These are phyloP conservation scores for Brachycybe producta DNA, from an alignment of 2,888 invertebrate genomes.

Conservation along the genomic window DNA sequence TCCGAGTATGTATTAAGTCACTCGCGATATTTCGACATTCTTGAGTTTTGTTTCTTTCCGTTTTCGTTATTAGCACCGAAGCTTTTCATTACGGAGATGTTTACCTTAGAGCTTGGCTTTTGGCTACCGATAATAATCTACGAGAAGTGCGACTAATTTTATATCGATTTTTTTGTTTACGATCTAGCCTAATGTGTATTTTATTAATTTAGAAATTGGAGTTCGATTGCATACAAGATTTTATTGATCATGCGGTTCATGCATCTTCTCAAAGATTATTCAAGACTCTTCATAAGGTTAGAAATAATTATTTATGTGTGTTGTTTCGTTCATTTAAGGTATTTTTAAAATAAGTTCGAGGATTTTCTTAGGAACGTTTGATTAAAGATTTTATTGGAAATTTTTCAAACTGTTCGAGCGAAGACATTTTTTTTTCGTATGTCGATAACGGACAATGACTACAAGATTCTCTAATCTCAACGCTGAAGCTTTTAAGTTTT, in stretches of 20 bases:
- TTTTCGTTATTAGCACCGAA: not conserved
- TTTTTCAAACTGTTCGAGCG: too few relatives aligned
- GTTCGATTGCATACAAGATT: conserved; percentile 7
- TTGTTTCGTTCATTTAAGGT: not conserved
- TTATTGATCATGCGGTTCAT: conserved; percentile 10
- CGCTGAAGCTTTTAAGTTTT: too few relatives aligned
- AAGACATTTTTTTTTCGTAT: too few relatives aligned
- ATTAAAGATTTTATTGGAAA: too few relatives aligned
- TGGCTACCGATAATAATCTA: not conserved
- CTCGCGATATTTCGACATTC: not conserved
- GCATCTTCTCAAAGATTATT: not conserved
- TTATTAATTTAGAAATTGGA: conserved; percentile 1
- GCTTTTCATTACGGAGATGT: conserved; percentile 1
- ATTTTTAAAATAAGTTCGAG: not conserved
- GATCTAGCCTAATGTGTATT: not conserved
- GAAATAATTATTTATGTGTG: not conserved
- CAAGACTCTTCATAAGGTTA: not conserved
- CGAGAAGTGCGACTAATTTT: not conserved
- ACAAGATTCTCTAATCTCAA: too few relatives aligned
- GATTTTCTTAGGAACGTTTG: too few relatives aligned
- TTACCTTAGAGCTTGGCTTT: conserved; percentile 6
- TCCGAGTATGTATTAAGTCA: not conserved
- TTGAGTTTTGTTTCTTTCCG: not conserved
- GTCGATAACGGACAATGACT: too few relatives aligned
- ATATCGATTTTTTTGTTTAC: not conserved